Base-by-base conservation (phyloP, 2,888 invertebrate species). In the Coelopa pilipes region DNA sequence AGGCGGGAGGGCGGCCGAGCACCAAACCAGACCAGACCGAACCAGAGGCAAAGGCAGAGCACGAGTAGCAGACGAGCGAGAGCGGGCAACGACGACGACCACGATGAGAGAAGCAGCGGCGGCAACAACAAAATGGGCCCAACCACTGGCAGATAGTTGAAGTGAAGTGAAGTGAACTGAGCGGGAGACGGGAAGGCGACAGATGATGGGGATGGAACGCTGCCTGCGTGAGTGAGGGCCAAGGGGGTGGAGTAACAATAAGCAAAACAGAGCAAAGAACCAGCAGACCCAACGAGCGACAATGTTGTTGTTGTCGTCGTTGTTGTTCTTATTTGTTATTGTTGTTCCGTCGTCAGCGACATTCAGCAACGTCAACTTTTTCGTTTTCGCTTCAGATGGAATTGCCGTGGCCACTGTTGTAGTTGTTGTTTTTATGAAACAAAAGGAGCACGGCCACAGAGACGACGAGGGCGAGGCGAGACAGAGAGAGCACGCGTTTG, bases 171-270 rank as follows among this genome's bases (percentile, higher is more conserved):
- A 34, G 4, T 34, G 34, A 34, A n/a, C 17, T 12, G 46, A 71
- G 47, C 19, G 57, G 17, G 57, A 15, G 57, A 57, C 9, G 59
- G 59, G 57, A 45, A 34, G 13, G 17, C n/a, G n/a, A n/a, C n/a
- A n/a, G n/a, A n/a, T n/a, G n/a, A n/a, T n/a, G n/a, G n/a, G n/a
- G n/a, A n/a, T n/a, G n/a, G n/a, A n/a, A n/a, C n/a, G 57, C 19
- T 7, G 59, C 21, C 12, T 11, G 24, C 12, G 59, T 19, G 47
- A 45, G 46, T 19, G 47, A 13, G 63, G 17, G 65, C 1, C 46
- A 19, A 46, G 12, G 19, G 60, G 1, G n/a, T 65, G n/a, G 66
- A 55, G 66, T 66, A 77, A 76, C 76, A 77, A 78, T 76, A 77
- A 74, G 53, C 50, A 67, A 70, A 70, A 70, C 69, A 53, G 50